Evolutionary conservation across 30 jellyfish, hydroid and myxozoan species (phyloP).

Genomic region (Rhopilema esculentum): DNA sequence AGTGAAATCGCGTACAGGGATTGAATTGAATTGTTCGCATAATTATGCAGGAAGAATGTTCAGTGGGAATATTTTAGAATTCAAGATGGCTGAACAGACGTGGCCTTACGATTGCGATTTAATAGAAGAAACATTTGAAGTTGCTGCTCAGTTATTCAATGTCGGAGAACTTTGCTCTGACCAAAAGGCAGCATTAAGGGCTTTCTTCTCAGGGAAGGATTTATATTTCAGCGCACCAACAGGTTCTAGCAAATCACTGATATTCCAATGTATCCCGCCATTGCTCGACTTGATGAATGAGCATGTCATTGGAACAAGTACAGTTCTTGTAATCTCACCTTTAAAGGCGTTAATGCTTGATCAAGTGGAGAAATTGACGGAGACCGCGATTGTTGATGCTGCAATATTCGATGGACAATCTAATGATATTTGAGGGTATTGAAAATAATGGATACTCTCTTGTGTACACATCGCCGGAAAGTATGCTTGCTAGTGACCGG

Average conservation of each 20-base stretch:
- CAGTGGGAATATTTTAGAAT: no score
- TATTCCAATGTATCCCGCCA: slow-evolving; percentile 18
- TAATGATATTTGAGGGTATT: not conserved
- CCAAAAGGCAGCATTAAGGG: not conserved
- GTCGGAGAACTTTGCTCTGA: not conserved
- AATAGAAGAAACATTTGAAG: not conserved
- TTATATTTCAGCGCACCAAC: slow-evolving; percentile 35
- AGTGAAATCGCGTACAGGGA: no score
- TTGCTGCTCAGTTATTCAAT: not conserved
- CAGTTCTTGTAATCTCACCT: slow-evolving; percentile 18
- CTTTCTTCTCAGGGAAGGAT: slow-evolving; percentile 10
- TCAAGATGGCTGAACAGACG: no score
- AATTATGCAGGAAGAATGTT: no score
- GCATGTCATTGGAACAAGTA: not conserved
- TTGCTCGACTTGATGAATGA: slow-evolving; percentile 18
- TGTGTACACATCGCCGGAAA: not conserved
- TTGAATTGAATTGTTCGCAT: no score
- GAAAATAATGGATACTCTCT: not conserved
- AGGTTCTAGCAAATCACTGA: slow-evolving; percentile 26
- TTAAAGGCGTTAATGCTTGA: slow-evolving; percentile 20
- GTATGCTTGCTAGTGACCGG: not conserved
- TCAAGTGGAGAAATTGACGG: not conserved
- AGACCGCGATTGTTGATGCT: slow-evolving; percentile 1
- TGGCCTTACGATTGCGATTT: no score
- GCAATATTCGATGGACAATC: slow-evolving; percentile 4